phyloP scores from a whole-genome alignment of 2,888 invertebrate genomes.

The Malthinus flaveolus region DNA sequence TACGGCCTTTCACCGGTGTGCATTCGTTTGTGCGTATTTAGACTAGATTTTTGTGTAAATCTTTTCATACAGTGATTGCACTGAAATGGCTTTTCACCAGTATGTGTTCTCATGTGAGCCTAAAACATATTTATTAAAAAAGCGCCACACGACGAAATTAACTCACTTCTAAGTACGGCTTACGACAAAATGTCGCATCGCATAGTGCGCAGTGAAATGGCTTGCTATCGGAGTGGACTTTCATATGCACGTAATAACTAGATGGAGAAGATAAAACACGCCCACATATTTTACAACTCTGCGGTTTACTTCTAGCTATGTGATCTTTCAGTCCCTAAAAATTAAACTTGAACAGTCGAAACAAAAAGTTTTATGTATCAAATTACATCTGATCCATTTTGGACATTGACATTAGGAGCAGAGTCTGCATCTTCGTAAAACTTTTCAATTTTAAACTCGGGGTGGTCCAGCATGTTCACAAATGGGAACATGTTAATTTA shows the following conservation, averaged over 20 bases:
- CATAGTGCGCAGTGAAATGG: constrained; percentile 78
- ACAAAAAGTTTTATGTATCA: too few relatives aligned
- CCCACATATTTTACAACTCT: constrained; percentile 78
- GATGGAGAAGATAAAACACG: constrained; percentile 77
- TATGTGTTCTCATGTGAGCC: constrained; percentile 81
- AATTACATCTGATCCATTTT: too few relatives aligned
- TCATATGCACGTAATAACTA: constrained; percentile 82
- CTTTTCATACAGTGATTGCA: constrained; percentile 76
- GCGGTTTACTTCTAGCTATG: constrained; percentile 61
- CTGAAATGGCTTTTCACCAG: constrained; percentile 75
- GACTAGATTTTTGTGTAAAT: constrained; percentile 80
- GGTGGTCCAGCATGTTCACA: not conserved
- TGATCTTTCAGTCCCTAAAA: constrained; percentile 1
- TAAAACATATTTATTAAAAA: constrained; percentile 22
- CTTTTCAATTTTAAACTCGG: constrained; percentile 1
- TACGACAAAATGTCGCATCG: constrained; percentile 78
- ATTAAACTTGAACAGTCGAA: not conserved
- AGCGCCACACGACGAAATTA: not conserved
- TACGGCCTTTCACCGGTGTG: constrained; percentile 81
- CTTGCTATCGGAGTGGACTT: constrained; percentile 78
- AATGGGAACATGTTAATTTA: not conserved
- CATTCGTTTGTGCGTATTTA: constrained; percentile 80
- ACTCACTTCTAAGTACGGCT: constrained; percentile 70
- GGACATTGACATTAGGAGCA: too few relatives aligned
- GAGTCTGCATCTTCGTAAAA: not conserved